Base-by-base conservation (phyloP, 2,797 vertebrate genomes). In the Notoglanidium macrostoma region DNA sequence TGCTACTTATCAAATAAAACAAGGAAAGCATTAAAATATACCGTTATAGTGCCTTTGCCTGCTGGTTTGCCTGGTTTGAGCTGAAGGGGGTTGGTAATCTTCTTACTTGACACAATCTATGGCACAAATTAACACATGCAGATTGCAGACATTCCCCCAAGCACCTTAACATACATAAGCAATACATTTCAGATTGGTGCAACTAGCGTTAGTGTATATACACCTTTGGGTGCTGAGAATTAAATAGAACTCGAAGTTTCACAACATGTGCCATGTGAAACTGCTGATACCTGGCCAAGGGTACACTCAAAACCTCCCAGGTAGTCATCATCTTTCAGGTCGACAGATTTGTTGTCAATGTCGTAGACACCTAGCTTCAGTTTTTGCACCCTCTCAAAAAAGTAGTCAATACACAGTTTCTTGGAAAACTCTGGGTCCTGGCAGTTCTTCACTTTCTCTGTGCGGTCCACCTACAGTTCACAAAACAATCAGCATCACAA, bases 371-470 rank as follows among this genome's bases (percentile, higher is more conserved):
- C 92, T 0, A 99, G 96, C 89, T 97, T 97, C 57, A 99, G 92
- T 74, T 97, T 97, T 94, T 98, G 97, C 12, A 98, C 97, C 5
- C 95, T 96, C 92, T 99, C 97, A 84, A 99, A 99, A 92, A 96
- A 94, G 92, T 98, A 99, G 83, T 97, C 95, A 57, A 99, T 78
- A 14, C 93, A 90, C 21, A 99, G 93, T 21, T 96, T 96, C 91
- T 96, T 96, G 32, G 96, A 97, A 93, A 99, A 99, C 67, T 96
- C 94, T 0, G 97, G 97, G 82, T 93, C 95, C 73, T 97, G 96
- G 86, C 93, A 95, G 93, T 98, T 99, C 57, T 94, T 95, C 85
- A 99, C 54, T 65, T 67, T 94, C 91, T 99, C 97, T 0, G 96
- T 99, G 29, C 96, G 95, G 88, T 94, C 95, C 68, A 99, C 86